Evolutionary conservation across 2,113 vertebrate genomes (phyloP).

Genomic region (Salminus brasiliensis): DNA sequence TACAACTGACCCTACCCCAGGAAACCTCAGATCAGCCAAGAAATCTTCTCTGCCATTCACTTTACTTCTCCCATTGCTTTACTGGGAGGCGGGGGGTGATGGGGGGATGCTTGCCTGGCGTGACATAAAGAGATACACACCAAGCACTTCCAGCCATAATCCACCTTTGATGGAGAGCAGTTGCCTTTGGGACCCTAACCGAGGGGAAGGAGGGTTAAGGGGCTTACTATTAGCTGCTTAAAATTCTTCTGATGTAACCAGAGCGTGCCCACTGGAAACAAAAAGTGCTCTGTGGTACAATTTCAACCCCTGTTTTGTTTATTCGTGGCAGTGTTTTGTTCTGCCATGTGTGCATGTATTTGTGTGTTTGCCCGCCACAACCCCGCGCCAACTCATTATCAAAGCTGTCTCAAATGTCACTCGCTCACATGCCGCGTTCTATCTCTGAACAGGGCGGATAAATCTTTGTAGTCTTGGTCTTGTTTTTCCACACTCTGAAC

Average conservation of each 20-base stretch:
- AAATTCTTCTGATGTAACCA: conserved; percentile 79
- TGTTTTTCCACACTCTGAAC: conserved; percentile 15
- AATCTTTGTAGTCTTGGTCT: not conserved
- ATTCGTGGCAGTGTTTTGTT: conserved; percentile 32
- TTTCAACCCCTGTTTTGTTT: conserved; percentile 49
- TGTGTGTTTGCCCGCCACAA: too few relatives aligned
- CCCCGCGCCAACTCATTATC: not conserved
- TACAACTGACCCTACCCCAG: not conserved
- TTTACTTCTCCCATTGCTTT: not conserved
- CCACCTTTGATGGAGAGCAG: conserved; percentile 66
- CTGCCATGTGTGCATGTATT: not conserved
- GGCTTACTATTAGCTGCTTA: conserved; percentile 80
- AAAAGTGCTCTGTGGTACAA: conserved; percentile 56
- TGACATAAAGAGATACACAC: conserved; percentile 57
- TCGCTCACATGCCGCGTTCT: conserved; percentile 28
- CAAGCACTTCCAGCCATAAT: conserved; percentile 59
- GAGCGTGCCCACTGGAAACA: conserved; percentile 61
- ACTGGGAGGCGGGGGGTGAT: conserved; percentile 29
- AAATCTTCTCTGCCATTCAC: conserved; percentile 21
- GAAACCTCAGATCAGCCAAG: conserved; percentile 28
- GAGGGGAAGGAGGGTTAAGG: conserved; percentile 66
- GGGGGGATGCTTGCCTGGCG: conserved; percentile 45
- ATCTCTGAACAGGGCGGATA: conserved; percentile 11
- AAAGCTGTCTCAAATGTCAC: not conserved
- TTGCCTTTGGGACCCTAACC: conserved; percentile 58